Evolutionary conservation across 2,113 vertebrate genomes (phyloP).

Genomic region (Zapus hudsonius): DNA sequence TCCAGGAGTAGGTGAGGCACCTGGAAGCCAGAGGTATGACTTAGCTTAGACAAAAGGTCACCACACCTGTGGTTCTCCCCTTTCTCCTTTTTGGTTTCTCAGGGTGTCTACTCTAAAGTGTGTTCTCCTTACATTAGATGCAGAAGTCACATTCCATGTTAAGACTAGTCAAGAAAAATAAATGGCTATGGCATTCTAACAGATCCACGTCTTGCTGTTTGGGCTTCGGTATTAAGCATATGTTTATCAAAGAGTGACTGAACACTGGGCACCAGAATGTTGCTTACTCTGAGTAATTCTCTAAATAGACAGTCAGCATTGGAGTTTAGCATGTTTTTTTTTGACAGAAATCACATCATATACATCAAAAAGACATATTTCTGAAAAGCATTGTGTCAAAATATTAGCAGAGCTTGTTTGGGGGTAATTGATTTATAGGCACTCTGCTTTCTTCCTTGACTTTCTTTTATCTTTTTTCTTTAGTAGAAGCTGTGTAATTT

Average conservation of each 20-base stretch:
- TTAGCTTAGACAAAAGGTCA: background rate
- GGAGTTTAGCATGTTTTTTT: constrained; percentile 23
- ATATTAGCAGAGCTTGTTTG: constrained; percentile 36
- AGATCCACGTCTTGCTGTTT: background rate
- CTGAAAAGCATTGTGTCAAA: background rate
- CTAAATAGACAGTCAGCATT: background rate
- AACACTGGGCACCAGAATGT: background rate
- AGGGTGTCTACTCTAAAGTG: rapidly evolving
- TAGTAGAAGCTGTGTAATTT: background rate
- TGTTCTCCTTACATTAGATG: background rate
- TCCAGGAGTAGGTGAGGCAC: background rate
- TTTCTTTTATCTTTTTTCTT: background rate
- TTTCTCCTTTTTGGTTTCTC: background rate
- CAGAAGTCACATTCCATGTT: background rate
- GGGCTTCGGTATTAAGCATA: background rate
- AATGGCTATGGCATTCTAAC: background rate
- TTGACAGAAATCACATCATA: background rate
- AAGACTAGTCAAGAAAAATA: background rate
- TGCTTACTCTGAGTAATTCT: background rate
- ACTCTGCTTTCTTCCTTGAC: constrained; percentile 29
- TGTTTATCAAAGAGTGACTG: background rate
- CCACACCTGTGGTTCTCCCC: rapidly evolving
- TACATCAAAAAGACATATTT: background rate
- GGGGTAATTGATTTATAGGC: background rate
- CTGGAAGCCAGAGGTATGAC: rapidly evolving